A percentile compares a stretch with the other conserved stretches of the same genome.
These are phyloP conservation scores for Patagioenas fasciata DNA, from an alignment of 2,113 vertebrate genomes.

Conservation along the genomic window DNA sequence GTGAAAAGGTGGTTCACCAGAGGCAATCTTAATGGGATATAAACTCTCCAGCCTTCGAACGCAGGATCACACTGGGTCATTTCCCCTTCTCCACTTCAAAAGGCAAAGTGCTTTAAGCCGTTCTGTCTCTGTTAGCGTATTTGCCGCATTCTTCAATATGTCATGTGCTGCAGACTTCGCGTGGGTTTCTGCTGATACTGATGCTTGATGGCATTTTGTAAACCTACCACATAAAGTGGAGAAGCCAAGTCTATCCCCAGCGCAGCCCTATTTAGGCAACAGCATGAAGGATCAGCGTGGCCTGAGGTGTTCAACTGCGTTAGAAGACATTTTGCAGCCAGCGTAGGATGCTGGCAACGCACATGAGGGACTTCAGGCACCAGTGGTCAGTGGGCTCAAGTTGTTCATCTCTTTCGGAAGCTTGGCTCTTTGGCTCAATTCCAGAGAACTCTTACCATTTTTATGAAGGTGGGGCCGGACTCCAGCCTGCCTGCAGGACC, in stretches of 20 bases:
- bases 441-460: not conserved
- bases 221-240: not conserved
- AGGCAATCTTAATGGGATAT: slow-evolving; percentile 38
- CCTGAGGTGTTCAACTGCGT: not conserved
- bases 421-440: not conserved
- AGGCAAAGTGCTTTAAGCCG: not conserved
- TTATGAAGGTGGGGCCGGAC: not conserved
- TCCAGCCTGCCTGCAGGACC: not conserved
- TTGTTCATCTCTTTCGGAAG: not conserved
- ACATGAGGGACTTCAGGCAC: not conserved
- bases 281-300: not conserved
- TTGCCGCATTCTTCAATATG: slow-evolving; percentile 42
- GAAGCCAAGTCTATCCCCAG: not conserved
- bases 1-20: slow-evolving; percentile 27
- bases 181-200: not conserved
- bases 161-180: slow-evolving; percentile 17
- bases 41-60: slow-evolving; percentile 29
- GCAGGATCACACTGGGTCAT: slow-evolving; percentile 57
- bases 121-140: not conserved
- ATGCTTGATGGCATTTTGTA: slow-evolving; percentile 12
- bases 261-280: not conserved
- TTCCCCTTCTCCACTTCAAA: slow-evolving; percentile 65
- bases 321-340: not conserved
- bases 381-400: not conserved
- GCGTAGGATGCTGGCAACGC: rapidly evolving